Percentiles rank a stretch among this genome's conserved stretches.
Conservation (phyloP, 2,113 vertebrate species). For the Falco punctatus region DNA sequence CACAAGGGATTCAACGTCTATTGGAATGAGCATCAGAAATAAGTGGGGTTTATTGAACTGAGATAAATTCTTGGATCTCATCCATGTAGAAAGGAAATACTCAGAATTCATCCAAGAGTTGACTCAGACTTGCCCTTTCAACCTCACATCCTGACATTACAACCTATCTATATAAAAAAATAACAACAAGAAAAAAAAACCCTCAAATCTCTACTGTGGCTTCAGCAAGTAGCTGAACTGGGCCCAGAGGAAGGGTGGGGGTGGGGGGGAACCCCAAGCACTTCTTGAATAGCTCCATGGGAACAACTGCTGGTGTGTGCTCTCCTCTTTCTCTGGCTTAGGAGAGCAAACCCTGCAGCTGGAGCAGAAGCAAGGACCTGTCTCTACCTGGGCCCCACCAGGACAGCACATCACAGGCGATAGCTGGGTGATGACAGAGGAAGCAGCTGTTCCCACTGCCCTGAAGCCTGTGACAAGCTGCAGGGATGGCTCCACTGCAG, state of each 20-base stretch:
- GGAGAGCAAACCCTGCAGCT: not conserved
- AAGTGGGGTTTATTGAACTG: slow-evolving; percentile 51
- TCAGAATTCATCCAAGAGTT: slow-evolving; percentile 38
- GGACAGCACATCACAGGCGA: not conserved
- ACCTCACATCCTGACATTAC: slow-evolving; percentile 26
- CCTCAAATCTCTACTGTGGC: not conserved
- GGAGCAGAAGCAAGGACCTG: not conserved
- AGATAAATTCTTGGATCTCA: slow-evolving; percentile 41
- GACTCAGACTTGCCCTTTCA: slow-evolving; percentile 50
- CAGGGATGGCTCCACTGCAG: not conserved
- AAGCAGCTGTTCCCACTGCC: not conserved
- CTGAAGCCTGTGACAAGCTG: not conserved
- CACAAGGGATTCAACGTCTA: not conserved
- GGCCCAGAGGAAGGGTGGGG: not conserved
- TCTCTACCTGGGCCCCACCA: not conserved
- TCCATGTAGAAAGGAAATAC: slow-evolving; percentile 43
- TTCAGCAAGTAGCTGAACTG: not conserved
- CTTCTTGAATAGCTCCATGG: not conserved
- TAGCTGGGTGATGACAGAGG: not conserved
- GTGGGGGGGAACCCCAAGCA: too few species aligned
- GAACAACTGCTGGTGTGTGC: not conserved
- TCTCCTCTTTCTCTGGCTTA: not conserved
- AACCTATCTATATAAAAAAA: not conserved
- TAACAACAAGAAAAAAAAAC: not conserved
- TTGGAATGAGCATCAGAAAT: slow-evolving; percentile 36